Base-by-base conservation (phyloP, 2,113 vertebrate genomes). In the Aviceda subcristata region DNA sequence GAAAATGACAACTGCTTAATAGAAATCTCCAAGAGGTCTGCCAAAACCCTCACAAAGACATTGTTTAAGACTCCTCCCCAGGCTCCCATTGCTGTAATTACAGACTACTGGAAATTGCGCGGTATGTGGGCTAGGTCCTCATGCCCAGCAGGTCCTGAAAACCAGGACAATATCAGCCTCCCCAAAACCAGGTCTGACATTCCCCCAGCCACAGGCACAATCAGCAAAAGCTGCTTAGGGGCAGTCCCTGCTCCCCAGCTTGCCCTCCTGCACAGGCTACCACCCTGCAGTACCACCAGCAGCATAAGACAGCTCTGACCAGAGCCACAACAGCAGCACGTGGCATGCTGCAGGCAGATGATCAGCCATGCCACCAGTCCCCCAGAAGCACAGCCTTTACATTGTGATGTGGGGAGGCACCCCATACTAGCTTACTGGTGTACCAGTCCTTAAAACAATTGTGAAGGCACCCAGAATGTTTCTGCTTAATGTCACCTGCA, bases 371-470 rank as follows among this genome's bases (percentile, higher is more conserved):
- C 48, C 48, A 50, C 48, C 48, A 50, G 23, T 50, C 48, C 46
- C 22, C 46, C 46, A 48, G 46, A 23, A 59, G 24, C 46, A 67
- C 13, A 56, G 55, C 43, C 39, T 32, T 43, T 45, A 34, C 32
- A 48, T 7, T 0, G 0, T 3, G 13, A 41, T 3, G 34, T 1
- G 7, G 41, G 10, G 10, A 39, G 12, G 29, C 60, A 67, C 12
- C 8, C 11, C 30, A 60, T 21, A 12, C 4, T 3, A 34, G 29
- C 18, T 60, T 27, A 5, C 32, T 20, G 41, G 45, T 30, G 19
- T 16, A 36, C 19, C 3, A 4, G 66, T 36, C 57, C 62, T 50
- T 86, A 18, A 64, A 68, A 51, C 7, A 53, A 27, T 22, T 45
- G 30, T 6, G 21, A 85, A 43, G 23, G 15, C 21, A 86, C 15